Base-by-base conservation (phyloP, 2,888 invertebrate species). In the Drosophila phalerata region DNA sequence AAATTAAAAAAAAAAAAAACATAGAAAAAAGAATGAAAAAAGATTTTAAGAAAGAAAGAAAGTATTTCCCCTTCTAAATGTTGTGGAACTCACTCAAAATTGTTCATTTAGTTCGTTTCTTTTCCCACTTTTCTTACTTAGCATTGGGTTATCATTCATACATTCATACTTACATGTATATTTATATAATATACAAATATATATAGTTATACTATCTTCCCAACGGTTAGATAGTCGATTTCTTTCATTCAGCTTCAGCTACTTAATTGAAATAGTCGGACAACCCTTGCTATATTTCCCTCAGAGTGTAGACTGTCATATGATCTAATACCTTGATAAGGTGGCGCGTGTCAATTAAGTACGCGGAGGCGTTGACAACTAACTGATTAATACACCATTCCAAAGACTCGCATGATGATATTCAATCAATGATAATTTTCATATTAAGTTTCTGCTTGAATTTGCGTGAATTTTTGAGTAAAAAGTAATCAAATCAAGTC, bases 231-330 rank as follows among this genome's bases (percentile, higher is more conserved):
- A 57, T 8, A 17, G 28, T 32, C n/a, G 37, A 42, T 58, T 62
- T 61, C 19, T 62, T 47, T 53, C 55, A 37, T 51, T 45, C 56
- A 53, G 55, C 15, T 52, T n/a, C 30, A 62, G 55, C 61, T 73
- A 69, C 73, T 77, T 80, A 69, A 77, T 77, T 80, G 58, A 68
- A 68, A 60, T 22, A 30, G 42, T 51, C 45, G 65, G 38, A n/a
- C 52, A 42, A 34, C 15, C 43, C 25, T 37, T 30, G 30, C 38
- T 19, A 34, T 11, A 45, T 15, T 34, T 37, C 45, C 47, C 28
- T 37, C 25, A 48, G 17, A 47, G 6, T 56, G 43, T 32, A n/a
- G 13, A 15, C 11, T 71, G 55, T 64, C 60, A 69, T 64, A 74
- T 73, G 63, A 61, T 52, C 49, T 53, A 52, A 61, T 40, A 52